Conservation (phyloP, 2,888 invertebrate species). For the Ypsolopha scabrella region DNA sequence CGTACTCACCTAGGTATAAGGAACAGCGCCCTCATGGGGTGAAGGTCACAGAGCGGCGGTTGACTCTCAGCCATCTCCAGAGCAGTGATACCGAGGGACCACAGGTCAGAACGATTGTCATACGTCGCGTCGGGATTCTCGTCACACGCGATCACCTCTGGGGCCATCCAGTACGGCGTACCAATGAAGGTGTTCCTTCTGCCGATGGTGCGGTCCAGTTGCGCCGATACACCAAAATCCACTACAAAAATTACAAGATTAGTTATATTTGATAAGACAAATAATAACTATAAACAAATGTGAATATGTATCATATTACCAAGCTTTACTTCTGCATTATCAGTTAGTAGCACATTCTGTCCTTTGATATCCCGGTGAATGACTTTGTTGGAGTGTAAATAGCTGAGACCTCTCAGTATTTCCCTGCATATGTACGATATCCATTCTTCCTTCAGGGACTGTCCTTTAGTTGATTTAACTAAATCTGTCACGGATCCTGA, state of each 20-base stretch:
- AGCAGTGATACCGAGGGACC: slow-evolving; percentile 96
- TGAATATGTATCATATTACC: slow-evolving; percentile 63
- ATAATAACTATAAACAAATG: not conserved
- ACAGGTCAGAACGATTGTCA: slow-evolving; percentile 94
- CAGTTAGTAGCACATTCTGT: slow-evolving; percentile 98
- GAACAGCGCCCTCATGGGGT: slow-evolving; percentile 99
- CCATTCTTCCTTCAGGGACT: slow-evolving; percentile 99
- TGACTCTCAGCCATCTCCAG: slow-evolving; percentile 99
- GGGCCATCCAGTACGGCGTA: slow-evolving; percentile 99
- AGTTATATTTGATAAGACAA: not conserved
- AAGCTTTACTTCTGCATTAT: slow-evolving; percentile 99
- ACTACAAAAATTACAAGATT: slow-evolving; percentile 64
- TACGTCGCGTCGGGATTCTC: slow-evolving; percentile 99
- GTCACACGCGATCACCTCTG: slow-evolving; percentile 99
- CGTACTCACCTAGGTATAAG: slow-evolving; percentile 82
- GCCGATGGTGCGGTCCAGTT: slow-evolving; percentile 98
- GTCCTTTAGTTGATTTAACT: slow-evolving; percentile 99
- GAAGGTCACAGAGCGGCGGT: slow-evolving; percentile 98
- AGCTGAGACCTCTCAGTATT: slow-evolving; percentile 94
- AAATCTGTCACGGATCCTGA: slow-evolving; percentile 96
- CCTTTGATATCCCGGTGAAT: slow-evolving; percentile 99
- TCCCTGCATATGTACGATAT: slow-evolving; percentile 99
- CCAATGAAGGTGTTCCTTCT: slow-evolving; percentile 99
- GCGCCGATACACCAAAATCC: slow-evolving; percentile 99
- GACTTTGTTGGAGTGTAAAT: slow-evolving; percentile 98